Percentiles rank a stretch among this genome's conserved stretches.
These are phyloP conservation scores for Gobio occitaniae DNA, from an alignment of 2,797 vertebrate genomes.

Conservation along the genomic window DNA sequence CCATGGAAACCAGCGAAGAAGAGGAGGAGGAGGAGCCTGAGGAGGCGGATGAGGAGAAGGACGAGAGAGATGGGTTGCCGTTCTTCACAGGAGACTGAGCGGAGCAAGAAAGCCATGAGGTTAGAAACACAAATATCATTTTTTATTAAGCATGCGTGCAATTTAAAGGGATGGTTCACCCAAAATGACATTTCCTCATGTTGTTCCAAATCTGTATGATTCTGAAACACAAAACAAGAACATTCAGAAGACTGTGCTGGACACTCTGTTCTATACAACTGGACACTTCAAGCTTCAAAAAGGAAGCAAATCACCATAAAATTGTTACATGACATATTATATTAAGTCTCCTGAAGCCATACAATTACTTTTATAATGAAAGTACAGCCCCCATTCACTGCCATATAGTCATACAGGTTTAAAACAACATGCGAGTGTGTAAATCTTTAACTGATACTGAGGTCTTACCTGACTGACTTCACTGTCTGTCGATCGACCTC, in stretches of 20 bases:
- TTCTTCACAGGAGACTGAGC: conserved; percentile 93
- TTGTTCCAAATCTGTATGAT: background rate
- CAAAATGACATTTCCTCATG: conserved; percentile 1
- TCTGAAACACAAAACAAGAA: conserved; percentile 1
- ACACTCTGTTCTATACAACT: background rate
- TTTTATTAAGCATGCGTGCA: background rate
- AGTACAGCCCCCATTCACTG: background rate
- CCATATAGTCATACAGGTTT: conserved; percentile 2
- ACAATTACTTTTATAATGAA: background rate
- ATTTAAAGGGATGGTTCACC: conserved; percentile 15
- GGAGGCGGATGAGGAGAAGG: conserved; percentile 81
- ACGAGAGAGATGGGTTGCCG: conserved; percentile 84
- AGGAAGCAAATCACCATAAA: background rate
- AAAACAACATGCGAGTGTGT: background rate
- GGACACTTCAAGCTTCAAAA: background rate
- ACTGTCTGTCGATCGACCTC: conserved; percentile 91
- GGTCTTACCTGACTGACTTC: conserved; percentile 90
- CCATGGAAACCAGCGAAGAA: conserved; percentile 83
- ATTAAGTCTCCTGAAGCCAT: background rate
- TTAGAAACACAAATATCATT: background rate
- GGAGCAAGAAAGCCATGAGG: conserved; percentile 54
- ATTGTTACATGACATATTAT: background rate
- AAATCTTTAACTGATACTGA: background rate
- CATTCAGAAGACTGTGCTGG: background rate
- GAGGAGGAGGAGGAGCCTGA: conserved; percentile 86